These are phyloP conservation scores for Vanessa cardui DNA, from an alignment of 2,888 invertebrate genomes.

Conservation along the genomic window DNA sequence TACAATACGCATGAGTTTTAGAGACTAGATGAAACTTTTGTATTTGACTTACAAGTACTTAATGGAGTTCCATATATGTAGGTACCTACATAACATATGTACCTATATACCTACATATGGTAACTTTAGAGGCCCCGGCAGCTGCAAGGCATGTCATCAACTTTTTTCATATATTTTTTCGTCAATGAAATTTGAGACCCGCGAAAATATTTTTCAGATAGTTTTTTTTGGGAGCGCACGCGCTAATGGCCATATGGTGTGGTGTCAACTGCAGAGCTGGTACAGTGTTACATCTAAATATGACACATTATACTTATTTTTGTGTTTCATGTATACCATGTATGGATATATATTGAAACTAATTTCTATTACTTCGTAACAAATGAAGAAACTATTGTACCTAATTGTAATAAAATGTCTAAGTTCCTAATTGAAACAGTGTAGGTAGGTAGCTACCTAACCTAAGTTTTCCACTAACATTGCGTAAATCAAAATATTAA, in stretches of 20 bases:
- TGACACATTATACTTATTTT: background rate
- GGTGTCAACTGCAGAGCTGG: slow-evolving; percentile 40
- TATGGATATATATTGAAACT: too few relatives aligned
- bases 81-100: slow-evolving; percentile 48
- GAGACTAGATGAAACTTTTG: too few relatives aligned
- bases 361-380: background rate
- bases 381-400: background rate
- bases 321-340: too few relatives aligned
- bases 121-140: slow-evolving; percentile 73
- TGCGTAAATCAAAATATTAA: slow-evolving; percentile 1
- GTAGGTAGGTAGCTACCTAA: background rate
- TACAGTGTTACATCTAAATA: background rate
- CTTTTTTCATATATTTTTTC: slow-evolving; percentile 60
- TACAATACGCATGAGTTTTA: too few relatives aligned
- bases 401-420: background rate
- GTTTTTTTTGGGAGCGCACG: slow-evolving; percentile 62
- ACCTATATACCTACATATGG: too few relatives aligned
- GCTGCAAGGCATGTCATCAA: slow-evolving; percentile 63
- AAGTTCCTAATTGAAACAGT: background rate
- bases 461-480: background rate
- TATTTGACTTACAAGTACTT: too few relatives aligned
- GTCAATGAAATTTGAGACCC: slow-evolving; percentile 68
- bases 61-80: background rate
- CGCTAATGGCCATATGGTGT: slow-evolving; percentile 76
- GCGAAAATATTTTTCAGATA: slow-evolving; percentile 63